Evolutionary conservation across 2,797 vertebrate species (phyloP), one percentile per base, ranked within the genome.

Genomic region (Sitta carolinensis): DNA sequence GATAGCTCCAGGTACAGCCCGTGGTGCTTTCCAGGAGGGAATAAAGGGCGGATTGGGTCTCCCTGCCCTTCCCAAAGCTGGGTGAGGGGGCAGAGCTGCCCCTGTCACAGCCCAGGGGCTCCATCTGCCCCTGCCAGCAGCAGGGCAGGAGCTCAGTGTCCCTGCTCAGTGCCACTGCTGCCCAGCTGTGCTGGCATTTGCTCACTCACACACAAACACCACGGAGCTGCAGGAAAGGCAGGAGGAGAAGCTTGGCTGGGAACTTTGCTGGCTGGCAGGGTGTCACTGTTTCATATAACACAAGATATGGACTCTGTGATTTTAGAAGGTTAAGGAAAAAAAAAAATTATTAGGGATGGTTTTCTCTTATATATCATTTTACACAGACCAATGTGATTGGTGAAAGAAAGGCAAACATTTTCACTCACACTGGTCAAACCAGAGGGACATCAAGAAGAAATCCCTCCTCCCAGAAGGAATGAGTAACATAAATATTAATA

Each of bases 171-270:
- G 66, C 93, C 80, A 3, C 67, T 1, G 38, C 86, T 42, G n/a
- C 68, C 86, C 96, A 89, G 91, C 96, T 90, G 95, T 2, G 89
- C 4, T 8, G 93, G 48, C 88, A 94, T 89, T 95, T 91, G 89
- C 61, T 89, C 90, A 34, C 10, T 83, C 38, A 3, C 16, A 1
- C 45, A 11, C 50, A 29, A 36, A 36, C 48, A 13, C 92, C 93
- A 73, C 40, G 55, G 9, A 72, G 88, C 77, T 5, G 36, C 30
- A 25, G 87, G 86, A 58, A 87, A 87, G 77, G 82, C 90, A 85
- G 84, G 36, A 83, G 75, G 34, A 43, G 75, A 47, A 57, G 73
- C n/a, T 59, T 64, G 79, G 90, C 76, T 63, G 57, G 22, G n/a
- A 48, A 40, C 16, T 2, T 62, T 8, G 54, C 54, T 42, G 85